Conservation (phyloP, 2,113 vertebrate genomes). For the Pogona vitticeps region DNA sequence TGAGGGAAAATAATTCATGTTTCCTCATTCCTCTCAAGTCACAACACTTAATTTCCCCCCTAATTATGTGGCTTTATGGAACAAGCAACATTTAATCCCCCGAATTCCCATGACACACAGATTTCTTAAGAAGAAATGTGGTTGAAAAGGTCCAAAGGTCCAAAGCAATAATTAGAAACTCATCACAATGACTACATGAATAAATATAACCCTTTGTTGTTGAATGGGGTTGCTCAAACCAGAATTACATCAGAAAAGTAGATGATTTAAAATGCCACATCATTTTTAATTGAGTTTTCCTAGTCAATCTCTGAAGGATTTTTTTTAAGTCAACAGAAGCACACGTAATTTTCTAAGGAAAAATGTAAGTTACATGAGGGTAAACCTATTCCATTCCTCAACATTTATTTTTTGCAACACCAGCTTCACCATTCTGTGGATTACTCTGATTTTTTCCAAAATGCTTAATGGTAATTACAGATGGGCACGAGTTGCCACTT, state of each 20-base stretch:
- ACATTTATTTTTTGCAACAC: background rate
- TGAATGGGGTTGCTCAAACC: background rate
- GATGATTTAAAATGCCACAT: background rate
- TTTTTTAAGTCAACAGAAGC: background rate
- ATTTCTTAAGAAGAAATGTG: background rate
- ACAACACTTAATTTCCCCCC: conserved; percentile 14
- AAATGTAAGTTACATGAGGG: background rate
- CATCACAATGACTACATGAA: background rate
- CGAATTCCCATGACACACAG: background rate
- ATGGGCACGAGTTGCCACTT: too few relatives aligned
- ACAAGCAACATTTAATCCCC: background rate
- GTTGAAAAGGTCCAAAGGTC: background rate
- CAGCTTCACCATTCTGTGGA: background rate
- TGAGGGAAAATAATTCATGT: conserved; percentile 27
- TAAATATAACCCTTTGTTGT: background rate
- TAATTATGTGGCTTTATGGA: conserved; percentile 14
- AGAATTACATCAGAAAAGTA: background rate
- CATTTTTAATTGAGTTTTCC: background rate
- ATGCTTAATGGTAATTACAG: too few relatives aligned
- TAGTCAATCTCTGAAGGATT: background rate
- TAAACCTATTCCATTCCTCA: background rate
- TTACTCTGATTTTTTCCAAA: background rate
- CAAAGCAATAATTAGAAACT: background rate
- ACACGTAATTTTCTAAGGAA: background rate
- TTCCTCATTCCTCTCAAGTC: conserved; percentile 57